Base-by-base conservation (phyloP, 2,113 vertebrate species). In the Bostrychus sinensis region DNA sequence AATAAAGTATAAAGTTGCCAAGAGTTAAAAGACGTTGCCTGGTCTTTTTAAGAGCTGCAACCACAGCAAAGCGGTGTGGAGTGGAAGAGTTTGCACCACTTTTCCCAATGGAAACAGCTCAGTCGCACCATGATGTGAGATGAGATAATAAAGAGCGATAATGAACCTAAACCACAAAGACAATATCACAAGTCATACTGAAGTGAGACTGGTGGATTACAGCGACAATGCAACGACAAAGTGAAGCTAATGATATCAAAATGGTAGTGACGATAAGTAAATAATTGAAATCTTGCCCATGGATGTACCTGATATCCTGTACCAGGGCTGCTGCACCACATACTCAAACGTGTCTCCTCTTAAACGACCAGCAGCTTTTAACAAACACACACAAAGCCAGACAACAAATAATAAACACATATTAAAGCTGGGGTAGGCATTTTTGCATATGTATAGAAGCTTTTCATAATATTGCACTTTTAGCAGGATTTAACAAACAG, bases 331-430 rank as follows among this genome's bases (percentile, higher is more conserved):
- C 45, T 57, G 64, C 32, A 79, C 55, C 66, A 79, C 61, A 23
- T 87, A 85, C 39, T 75, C 83, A 79, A 88, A 86, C 26, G 45
- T 75, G 41, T 75, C 28, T 61, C 75, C 79, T 62, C 63, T 28
- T 46, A 76, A 61, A 42, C 41, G 14, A 76, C 39, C 10, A 19
- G 68, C 48, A 66, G 79, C 72, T 80, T 65, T 56, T 19, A 9
- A 48, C 14, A 45, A 5, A 26, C 45, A 71, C 38, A 75, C 16
- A 71, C 30, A 78, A 66, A 70, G 4, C 20, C 36, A 73, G 43
- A 74, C 3, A 36, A 39, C 77, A 36, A 77, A 32, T 25, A 60
- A 53, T 32, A n/a, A 11, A 12, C 3, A 38, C 37, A 10, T 10
- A 38, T 12, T 38, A 14, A 38, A 38, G 28, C 28, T 30, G 7